A percentile compares a stretch with the other conserved stretches of the same genome.
Evolutionary conservation across 35 echinoderm and acorn worm species (phyloP).

Genomic region (Holothuria glaberrima): DNA sequence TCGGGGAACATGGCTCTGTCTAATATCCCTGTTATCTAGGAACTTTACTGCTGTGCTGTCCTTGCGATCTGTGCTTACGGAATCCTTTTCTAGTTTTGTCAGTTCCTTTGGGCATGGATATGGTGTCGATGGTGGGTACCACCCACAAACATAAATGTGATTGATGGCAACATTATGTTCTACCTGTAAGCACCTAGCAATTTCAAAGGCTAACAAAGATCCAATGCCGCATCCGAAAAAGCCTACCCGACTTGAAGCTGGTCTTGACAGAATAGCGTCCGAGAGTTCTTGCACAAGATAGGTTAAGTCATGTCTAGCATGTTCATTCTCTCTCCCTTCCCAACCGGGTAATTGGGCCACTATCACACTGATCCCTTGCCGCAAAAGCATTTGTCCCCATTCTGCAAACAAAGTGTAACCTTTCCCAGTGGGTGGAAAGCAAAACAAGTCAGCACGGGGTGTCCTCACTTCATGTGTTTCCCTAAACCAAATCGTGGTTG

Average conservation of each 20-base stretch:
- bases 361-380: background rate
- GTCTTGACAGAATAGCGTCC: background rate
- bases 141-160: conserved; percentile 2
- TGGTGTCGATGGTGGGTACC: background rate
- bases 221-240: conserved; percentile 31
- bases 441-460: background rate
- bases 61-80: background rate
- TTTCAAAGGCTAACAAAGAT: conserved; percentile 4
- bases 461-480: background rate
- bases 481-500: background rate
- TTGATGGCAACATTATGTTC: background rate
- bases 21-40: conserved; percentile 26
- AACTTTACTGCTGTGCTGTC: background rate
- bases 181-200: background rate
- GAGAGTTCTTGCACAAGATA: background rate
- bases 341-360: conserved; percentile 23
- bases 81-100: background rate
- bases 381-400: background rate
- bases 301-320: background rate
- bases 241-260: background rate
- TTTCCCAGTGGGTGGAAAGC: conserved; percentile 21
- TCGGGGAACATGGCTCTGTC: background rate
- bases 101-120: background rate
- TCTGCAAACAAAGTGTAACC: background rate
- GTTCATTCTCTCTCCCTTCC: conserved; percentile 31